phyloP scores from a whole-genome alignment of 2,797 vertebrate genomes.

The Helostoma temminkii region DNA sequence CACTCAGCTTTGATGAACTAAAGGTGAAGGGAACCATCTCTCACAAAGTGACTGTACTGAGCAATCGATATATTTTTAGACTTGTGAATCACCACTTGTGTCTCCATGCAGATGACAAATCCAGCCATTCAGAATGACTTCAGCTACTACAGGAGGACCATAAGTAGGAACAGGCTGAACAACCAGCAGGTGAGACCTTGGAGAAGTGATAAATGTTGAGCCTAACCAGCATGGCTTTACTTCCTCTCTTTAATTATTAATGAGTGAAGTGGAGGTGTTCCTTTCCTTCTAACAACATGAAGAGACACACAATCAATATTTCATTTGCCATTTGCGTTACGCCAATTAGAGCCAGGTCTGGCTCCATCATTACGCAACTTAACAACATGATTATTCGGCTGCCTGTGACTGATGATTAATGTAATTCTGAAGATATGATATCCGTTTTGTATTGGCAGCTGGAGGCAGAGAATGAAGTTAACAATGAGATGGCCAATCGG shows the following conservation, averaged over 20 bases:
- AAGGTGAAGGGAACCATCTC: constrained; percentile 81
- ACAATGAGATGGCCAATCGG: constrained; percentile 95
- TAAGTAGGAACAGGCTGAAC: constrained; percentile 92
- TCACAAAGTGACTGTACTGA: constrained; percentile 11
- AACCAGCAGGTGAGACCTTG: constrained; percentile 88
- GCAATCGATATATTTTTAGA: constrained; percentile 8
- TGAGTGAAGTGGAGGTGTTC: constrained; percentile 15
- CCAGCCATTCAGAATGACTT: constrained; percentile 96
- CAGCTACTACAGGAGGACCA: constrained; percentile 94
- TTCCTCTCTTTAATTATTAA: constrained; percentile 37
- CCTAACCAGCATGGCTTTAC: background rate
- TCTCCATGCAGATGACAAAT: constrained; percentile 89
- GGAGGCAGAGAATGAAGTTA: constrained; percentile 92
- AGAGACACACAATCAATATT: constrained; percentile 29
- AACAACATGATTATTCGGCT: background rate
- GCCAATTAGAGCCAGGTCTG: constrained; percentile 3
- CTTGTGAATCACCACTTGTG: constrained; percentile 12
- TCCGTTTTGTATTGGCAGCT: constrained; percentile 73
- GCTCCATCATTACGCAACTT: background rate
- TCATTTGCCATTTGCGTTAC: constrained; percentile 10
- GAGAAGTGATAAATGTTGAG: constrained; percentile 2
- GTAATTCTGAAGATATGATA: background rate
- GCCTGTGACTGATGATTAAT: background rate
- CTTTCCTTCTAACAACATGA: constrained; percentile 16
- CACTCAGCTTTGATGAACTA: constrained; percentile 93